Evolutionary conservation across 2,113 vertebrate species (phyloP).

Genomic region (Gavialis gangeticus): DNA sequence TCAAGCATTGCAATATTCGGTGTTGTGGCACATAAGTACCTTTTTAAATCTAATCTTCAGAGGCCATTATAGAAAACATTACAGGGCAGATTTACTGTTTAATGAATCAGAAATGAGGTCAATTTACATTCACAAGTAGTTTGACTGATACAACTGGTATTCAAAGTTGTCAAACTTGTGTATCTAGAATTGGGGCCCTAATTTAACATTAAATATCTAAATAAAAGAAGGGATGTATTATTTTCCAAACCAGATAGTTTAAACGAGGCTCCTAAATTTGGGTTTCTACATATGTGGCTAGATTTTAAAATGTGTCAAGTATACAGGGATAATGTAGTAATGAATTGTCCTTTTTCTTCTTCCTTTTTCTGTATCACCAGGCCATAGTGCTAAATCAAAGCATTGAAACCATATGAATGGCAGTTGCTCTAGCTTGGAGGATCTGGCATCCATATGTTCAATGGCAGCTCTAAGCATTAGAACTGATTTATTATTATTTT

Average conservation of each 20-base stretch:
- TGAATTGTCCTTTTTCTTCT: fast-evolving
- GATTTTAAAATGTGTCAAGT: neutral
- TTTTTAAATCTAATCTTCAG: no score
- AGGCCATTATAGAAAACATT: fast-evolving
- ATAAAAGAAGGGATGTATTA: neutral
- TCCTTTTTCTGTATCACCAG: neutral
- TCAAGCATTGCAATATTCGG: fast-evolving
- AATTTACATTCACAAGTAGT: fast-evolving
- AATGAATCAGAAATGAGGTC: neutral
- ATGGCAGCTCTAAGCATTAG: neutral
- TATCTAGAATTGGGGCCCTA: neutral
- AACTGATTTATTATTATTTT: neutral
- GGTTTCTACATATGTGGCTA: neutral
- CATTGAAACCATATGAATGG: neutral
- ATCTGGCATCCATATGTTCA: neutral
- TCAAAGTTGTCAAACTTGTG: neutral
- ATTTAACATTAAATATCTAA: neutral
- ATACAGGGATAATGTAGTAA: neutral
- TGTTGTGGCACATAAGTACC: no score
- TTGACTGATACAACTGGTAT: neutral
- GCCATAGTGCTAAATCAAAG: neutral
- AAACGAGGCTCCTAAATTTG: neutral
- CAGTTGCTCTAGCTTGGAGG: neutral
- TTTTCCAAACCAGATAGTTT: conserved; percentile 4
- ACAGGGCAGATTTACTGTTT: fast-evolving